Base-by-base conservation (phyloP, 2,113 vertebrate species). In the Phycodurus eques region DNA sequence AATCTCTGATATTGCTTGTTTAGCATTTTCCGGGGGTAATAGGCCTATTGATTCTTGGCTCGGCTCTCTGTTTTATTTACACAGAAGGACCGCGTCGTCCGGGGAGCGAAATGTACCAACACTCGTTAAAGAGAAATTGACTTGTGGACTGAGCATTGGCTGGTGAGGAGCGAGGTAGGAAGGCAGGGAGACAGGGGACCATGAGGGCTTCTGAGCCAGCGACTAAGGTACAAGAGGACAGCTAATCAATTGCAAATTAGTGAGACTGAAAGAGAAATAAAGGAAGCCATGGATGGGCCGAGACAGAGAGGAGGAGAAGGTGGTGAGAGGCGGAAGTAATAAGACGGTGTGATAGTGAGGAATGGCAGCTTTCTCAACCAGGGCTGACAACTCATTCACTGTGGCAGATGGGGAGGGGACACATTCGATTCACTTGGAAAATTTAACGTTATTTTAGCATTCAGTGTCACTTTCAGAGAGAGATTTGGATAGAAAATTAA, bases 21-120 rank as follows among this genome's bases (percentile, higher is more conserved):
- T 96, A 98, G 96, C 96, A 95, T 97, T 97, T 98, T 98, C 94
- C 95, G 92, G 93, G 95, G 95, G 95, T 95, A 96, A 96, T 96
- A 96, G 94, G 94, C 94, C 84, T 94, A 97, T 96, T 95, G 96
- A 98, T 96, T 96, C 94, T 92, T 95, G 80, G 76, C 83, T 85
- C 77, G 66, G 83, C 87, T 88, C 84, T 86, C 81, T 86, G 82
- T 87, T 87, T 89, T 95, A 95, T 95, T 96, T 96, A 95, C 94
- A 95, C 95, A 94, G 94, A 95, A 95, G 90, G 93, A 94, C 95
- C 94, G 93, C 91, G 94, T 94, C 95, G 95, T 95, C 78, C 92
- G 89, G 94, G 93, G 87, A 95, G 92, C 94, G 94, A 94, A 95
- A 95, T 94, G 93, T 95, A 95, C 94, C 94, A 93, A 92, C 92